These are phyloP conservation scores for Germaria angustata DNA, from an alignment of 2,888 invertebrate genomes.

Conservation along the genomic window DNA sequence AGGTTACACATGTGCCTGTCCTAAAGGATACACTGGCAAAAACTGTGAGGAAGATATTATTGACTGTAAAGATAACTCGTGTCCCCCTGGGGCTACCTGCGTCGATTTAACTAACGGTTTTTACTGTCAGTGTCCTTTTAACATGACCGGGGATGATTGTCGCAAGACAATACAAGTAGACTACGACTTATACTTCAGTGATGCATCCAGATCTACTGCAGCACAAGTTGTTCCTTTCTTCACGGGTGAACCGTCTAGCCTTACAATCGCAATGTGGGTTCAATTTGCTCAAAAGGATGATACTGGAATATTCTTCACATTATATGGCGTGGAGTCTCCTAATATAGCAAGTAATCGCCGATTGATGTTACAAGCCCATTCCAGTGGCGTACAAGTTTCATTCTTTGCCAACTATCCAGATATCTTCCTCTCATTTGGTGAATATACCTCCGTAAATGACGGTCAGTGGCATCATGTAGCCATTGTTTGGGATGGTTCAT, in stretches of 20 bases:
- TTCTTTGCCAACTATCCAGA: constrained; percentile 93
- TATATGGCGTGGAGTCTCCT: constrained; percentile 92
- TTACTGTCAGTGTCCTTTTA: constrained; percentile 98
- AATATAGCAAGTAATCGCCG: constrained; percentile 88
- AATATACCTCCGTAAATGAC: constrained; percentile 95
- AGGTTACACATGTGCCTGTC: constrained; percentile 92
- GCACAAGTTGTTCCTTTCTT: constrained; percentile 95
- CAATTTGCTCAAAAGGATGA: constrained; percentile 95
- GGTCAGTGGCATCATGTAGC: constrained; percentile 98
- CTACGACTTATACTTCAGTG: constrained; percentile 97
- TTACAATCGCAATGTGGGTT: constrained; percentile 97
- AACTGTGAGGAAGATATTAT: constrained; percentile 95
- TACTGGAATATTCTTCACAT: constrained; percentile 95
- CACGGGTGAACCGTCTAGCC: constrained; percentile 86
- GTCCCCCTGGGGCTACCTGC: constrained; percentile 95
- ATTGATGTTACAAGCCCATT: constrained; percentile 93
- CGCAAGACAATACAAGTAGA: constrained; percentile 98
- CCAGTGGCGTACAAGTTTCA: constrained; percentile 95
- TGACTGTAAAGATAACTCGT: constrained; percentile 95
- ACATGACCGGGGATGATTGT: constrained; percentile 97
- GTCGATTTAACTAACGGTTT: constrained; percentile 94
- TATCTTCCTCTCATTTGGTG: constrained; percentile 93
- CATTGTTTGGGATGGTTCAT: constrained; percentile 95
- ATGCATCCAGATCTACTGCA: constrained; percentile 93
- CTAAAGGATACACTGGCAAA: constrained; percentile 88